Conservation (phyloP, 2,888 invertebrate genomes). For the Bruchidius siliquastri region DNA sequence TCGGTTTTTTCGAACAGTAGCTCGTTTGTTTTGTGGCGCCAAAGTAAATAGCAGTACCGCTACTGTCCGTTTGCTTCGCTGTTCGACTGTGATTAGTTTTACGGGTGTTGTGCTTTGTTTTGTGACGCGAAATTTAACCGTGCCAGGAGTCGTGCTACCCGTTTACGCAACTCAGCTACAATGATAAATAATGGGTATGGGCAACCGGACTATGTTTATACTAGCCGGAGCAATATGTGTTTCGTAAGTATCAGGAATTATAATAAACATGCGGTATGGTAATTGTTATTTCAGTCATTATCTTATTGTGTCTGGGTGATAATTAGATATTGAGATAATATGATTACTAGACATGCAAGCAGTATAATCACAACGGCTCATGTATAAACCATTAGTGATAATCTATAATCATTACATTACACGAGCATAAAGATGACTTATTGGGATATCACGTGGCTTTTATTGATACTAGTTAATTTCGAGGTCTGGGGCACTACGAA, state of each 20-base stretch:
- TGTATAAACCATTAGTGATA: no score
- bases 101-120: constrained; percentile 7
- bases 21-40: neutral
- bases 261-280: no score
- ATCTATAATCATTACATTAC: no score
- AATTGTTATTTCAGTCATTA: no score
- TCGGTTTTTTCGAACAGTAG: neutral
- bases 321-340: no score
- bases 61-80: neutral
- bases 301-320: no score
- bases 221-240: constrained; percentile 34
- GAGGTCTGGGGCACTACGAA: no score
- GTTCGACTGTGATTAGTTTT: neutral
- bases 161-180: neutral
- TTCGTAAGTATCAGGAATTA: constrained; percentile 32
- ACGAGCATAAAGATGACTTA: no score
- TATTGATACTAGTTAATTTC: no score
- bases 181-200: constrained; percentile 37
- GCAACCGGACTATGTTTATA: constrained; percentile 28
- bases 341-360: no score
- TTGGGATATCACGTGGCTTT: no score
- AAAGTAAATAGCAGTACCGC: neutral
- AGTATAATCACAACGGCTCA: no score
- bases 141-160: neutral
- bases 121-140: neutral